A percentile compares a stretch with the other conserved stretches of the same genome.
These are phyloP conservation scores for Sitobion miscanthi DNA, from an alignment of 1,140 invertebrate genomes.

Conservation along the genomic window DNA sequence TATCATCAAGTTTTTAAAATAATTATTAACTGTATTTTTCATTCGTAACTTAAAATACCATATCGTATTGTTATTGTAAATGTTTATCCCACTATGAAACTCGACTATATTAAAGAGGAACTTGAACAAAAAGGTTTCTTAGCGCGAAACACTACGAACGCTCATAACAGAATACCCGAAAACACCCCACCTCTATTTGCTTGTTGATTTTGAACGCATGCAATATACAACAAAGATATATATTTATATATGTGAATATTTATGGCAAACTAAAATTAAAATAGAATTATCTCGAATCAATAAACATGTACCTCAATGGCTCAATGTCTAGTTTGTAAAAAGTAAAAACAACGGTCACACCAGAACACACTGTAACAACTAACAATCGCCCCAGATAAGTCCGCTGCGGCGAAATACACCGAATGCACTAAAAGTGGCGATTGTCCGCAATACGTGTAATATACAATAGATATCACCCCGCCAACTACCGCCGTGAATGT, in stretches of 20 bases:
- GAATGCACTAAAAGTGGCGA: background rate
- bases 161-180: background rate
- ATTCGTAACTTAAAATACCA: background rate
- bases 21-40: background rate
- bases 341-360: conserved; percentile 20
- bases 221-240: background rate
- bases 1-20: background rate
- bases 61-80: no score
- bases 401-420: background rate
- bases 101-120: background rate
- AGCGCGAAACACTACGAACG: background rate
- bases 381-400: background rate
- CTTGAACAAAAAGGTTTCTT: background rate
- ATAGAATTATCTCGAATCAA: background rate
- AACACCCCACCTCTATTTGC: background rate
- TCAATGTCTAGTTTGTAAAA: conserved; percentile 26
- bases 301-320: background rate
- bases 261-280: conserved; percentile 9
- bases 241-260: background rate
- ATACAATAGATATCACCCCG: background rate
- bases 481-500: background rate
- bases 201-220: conserved; percentile 7
- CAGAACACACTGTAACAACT: background rate
- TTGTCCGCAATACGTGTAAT: background rate
- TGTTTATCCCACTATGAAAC: background rate